These are phyloP conservation scores for Blastobasis lacticolella DNA, from an alignment of 2,888 invertebrate genomes.

Conservation along the genomic window DNA sequence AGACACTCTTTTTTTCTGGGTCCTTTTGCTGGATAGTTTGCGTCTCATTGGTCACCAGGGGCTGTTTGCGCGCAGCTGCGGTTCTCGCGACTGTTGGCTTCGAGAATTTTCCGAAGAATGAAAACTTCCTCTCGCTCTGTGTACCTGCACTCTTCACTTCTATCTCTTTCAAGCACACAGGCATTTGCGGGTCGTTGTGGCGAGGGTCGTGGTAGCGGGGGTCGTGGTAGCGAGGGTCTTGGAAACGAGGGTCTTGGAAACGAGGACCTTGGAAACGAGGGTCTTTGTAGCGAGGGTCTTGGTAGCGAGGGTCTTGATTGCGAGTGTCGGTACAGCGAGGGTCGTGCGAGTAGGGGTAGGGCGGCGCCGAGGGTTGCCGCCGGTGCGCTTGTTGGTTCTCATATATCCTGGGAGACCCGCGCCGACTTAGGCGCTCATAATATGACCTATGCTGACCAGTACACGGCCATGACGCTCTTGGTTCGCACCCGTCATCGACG, in stretches of 20 bases:
- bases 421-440: no score
- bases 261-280: no score
- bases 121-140: conserved; percentile 53
- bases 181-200: conserved; percentile 30
- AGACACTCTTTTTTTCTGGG: no score
- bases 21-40: no score
- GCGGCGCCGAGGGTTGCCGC: conserved; percentile 22
- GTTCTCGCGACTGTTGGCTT: conserved; percentile 24
- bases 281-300: background rate
- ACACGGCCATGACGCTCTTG: conserved; percentile 11
- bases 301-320: background rate
- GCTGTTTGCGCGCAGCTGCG: background rate
- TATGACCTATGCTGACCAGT: no score
- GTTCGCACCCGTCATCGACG: conserved; percentile 12
- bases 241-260: conserved; percentile 16
- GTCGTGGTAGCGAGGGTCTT: conserved; percentile 17
- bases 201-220: conserved; percentile 17
- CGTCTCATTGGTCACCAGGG: no score
- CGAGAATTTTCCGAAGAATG: conserved; percentile 45
- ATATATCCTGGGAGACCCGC: no score
- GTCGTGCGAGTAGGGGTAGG: conserved; percentile 22
- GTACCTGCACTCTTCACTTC: conserved; percentile 60
- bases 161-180: conserved; percentile 55
- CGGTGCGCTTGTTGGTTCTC: conserved; percentile 1
- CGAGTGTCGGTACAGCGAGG: background rate